Percentiles rank a stretch among this genome's conserved stretches.
phyloP scores from a whole-genome alignment of 2,888 invertebrate species.

The Microctonus aethiopoides region DNA sequence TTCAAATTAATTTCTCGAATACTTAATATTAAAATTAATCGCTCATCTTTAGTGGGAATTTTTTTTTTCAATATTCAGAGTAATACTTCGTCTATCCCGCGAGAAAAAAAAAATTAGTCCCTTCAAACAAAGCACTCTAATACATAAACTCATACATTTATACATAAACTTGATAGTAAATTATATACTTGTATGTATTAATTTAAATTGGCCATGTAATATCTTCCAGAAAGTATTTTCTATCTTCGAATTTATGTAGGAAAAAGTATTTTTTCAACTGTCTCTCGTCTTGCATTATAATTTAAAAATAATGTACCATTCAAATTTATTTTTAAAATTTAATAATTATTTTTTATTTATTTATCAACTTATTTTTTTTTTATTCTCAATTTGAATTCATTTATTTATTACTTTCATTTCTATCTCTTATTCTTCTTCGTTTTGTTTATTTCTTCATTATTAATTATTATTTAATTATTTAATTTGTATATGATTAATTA shows the following conservation, averaged over 20 bases:
- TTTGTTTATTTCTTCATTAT: neutral
- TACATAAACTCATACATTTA: slow-evolving; percentile 31
- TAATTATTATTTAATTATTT: neutral
- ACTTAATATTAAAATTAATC: too few species aligned
- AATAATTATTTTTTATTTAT: neutral
- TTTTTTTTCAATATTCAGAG: too few species aligned
- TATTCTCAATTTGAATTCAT: slow-evolving; percentile 8
- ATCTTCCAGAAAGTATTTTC: slow-evolving; percentile 40
- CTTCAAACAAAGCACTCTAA: too few species aligned
- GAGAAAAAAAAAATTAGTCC: too few species aligned
- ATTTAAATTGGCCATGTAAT: slow-evolving; percentile 46
- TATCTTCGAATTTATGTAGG: slow-evolving; percentile 11
- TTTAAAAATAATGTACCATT: slow-evolving; percentile 23
- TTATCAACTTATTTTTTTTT: too few species aligned
- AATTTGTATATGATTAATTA: slow-evolving; percentile 4
- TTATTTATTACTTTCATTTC: neutral
- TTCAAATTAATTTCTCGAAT: too few species aligned
- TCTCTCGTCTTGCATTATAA: slow-evolving; percentile 25
- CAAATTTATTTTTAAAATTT: slow-evolving; percentile 31
- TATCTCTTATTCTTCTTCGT: too few species aligned
- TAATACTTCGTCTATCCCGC: too few species aligned
- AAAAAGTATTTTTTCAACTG: slow-evolving; percentile 5
- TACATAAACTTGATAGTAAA: slow-evolving; percentile 19
- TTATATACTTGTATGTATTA: slow-evolving; percentile 29
- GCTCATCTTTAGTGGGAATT: too few species aligned